Percentiles rank a stretch among this genome's conserved stretches.
These are phyloP conservation scores for Scaptomyza pallida DNA, from an alignment of 1,140 invertebrate species.

Conservation along the genomic window DNA sequence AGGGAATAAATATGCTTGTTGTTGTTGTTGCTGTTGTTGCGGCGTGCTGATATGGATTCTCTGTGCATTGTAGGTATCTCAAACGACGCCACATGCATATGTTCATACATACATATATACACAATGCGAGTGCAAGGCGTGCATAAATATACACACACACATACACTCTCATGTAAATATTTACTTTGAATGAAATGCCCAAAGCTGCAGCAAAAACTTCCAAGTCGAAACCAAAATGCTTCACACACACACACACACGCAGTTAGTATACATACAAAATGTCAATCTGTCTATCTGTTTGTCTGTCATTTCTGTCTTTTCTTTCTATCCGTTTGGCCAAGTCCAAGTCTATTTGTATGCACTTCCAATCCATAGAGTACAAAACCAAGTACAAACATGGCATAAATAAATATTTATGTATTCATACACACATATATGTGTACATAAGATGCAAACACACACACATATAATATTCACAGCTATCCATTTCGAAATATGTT, in stretches of 20 bases:
- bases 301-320: conserved; percentile 24
- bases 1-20: conserved; percentile 60
- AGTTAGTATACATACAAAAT: conserved; percentile 6
- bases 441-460: conserved; percentile 3
- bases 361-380: conserved; percentile 18
- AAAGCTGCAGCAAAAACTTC: conserved; percentile 58
- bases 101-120: conserved; percentile 27
- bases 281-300: conserved; percentile 26
- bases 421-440: not conserved
- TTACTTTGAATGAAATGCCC: conserved; percentile 63
- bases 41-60: conserved; percentile 73
- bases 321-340: conserved; percentile 16
- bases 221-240: conserved; percentile 39
- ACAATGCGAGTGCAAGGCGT: conserved; percentile 15
- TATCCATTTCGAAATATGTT: too few relatives aligned
- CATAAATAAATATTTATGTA: conserved; percentile 2
- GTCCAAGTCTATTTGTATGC: conserved; percentile 53
- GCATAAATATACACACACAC: conserved; percentile 16
- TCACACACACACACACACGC: conserved; percentile 1
- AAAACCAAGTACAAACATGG: conserved; percentile 16
- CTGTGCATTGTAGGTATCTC: conserved; percentile 56
- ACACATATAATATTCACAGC: not conserved
- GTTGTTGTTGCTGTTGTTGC: conserved; percentile 56
- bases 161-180: conserved; percentile 30
- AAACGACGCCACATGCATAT: conserved; percentile 42